Evolutionary conservation across 2,888 invertebrate genomes (phyloP).

Genomic region (Beris chalybata): DNA sequence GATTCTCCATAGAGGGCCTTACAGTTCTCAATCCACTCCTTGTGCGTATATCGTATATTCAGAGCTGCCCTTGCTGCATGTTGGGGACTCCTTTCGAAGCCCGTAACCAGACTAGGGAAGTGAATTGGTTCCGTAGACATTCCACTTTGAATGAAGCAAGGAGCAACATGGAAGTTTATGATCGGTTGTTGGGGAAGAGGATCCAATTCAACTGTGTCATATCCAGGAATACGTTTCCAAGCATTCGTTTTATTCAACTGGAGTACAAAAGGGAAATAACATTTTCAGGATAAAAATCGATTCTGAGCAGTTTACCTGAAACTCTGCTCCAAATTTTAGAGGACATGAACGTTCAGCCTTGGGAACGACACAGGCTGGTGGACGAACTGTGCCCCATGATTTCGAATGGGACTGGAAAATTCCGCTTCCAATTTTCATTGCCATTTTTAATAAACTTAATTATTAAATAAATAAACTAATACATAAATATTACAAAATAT

Average conservation of each 20-base stretch:
- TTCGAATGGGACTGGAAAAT: not conserved
- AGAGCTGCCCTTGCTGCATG: constrained; percentile 82
- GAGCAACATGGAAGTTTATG: constrained; percentile 67
- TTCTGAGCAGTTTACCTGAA: not conserved
- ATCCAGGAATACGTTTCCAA: constrained; percentile 78
- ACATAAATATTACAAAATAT: not conserved
- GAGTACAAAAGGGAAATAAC: not conserved
- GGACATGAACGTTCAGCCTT: not conserved
- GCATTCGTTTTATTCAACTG: constrained; percentile 63
- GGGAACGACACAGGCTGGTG: not conserved
- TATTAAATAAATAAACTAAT: too few species aligned
- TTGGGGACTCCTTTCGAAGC: constrained; percentile 79
- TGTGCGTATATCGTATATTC: constrained; percentile 87
- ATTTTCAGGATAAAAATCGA: not conserved
- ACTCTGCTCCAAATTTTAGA: not conserved
- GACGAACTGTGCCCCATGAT: constrained; percentile 1
- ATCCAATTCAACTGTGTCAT: constrained; percentile 75
- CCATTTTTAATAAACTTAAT: constrained; percentile 5
- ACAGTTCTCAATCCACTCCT: constrained; percentile 89
- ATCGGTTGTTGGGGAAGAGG: constrained; percentile 58
- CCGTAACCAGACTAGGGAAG: constrained; percentile 80
- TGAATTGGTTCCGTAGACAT: constrained; percentile 77
- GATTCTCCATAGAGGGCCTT: constrained; percentile 8
- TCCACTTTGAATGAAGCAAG: constrained; percentile 56
- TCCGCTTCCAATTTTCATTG: constrained; percentile 7